Evolutionary conservation across 2,797 vertebrate genomes (phyloP), one percentile per base, ranked within the genome.

Genomic region (Lutjanus argentimaculatus): DNA sequence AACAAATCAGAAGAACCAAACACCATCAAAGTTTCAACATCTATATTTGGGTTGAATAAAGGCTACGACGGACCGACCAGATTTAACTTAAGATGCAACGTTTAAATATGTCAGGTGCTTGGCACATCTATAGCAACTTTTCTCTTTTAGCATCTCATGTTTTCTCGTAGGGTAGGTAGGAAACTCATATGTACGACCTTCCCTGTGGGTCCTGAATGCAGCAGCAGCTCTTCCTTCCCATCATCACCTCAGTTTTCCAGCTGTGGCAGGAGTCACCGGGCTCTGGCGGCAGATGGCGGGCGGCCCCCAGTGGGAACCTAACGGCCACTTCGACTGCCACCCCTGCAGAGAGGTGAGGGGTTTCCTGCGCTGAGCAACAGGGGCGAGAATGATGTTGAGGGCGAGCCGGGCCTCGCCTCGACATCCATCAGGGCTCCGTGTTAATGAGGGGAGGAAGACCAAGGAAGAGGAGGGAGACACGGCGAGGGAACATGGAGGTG

Each of bases 401-500:
- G 69, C 16, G 74, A 86, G 52, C 25, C 1, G 25, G 79, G 86
- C 84, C 90, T 81, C 72, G 45, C 67, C 84, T 72, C 82, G 56
- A 91, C 93, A 88, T 92, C 89, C 84, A 77, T 93, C 89, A 91
- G 91, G 89, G 84, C 89, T 75, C 72, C 7, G 82, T 87, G 91
- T 91, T 95, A 95, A 95, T 94, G 95, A 94, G 93, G 83, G 81
- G 79, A 81, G 71, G 78, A 74, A 77, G 48, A 30, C 2, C 17
- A 74, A 19, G 82, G 72, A 48, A 52, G 16, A 14, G 40, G 68
- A 61, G 69, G 70, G 58, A 15, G 53, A 62, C 36, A 3, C 7
- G 4, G 17, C 7, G 22, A 49, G 42, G 17, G 68, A 36, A 62
- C 36, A 5, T 2, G 16, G 69, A 74, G 55, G 55, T 49, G 80